Evolutionary conservation across 1,140 invertebrate genomes (phyloP).

Genomic region (Dysdera silvatica): DNA sequence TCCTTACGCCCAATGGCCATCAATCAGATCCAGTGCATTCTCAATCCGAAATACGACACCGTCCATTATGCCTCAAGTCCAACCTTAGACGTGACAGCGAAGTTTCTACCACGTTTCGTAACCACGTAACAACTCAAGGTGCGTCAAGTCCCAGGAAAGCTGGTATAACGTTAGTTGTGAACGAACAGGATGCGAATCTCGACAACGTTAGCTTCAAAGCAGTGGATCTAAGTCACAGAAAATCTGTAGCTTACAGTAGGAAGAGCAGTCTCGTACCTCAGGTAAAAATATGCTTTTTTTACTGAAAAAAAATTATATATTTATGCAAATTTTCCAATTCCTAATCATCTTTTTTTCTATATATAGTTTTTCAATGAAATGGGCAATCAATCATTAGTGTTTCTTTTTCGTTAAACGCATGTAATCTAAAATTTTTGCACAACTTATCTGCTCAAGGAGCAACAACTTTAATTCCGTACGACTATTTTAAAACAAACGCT

Average conservation of each 20-base stretch:
- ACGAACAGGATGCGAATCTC: constrained; percentile 9
- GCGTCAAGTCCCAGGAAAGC: constrained; percentile 17
- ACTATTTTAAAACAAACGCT: no score
- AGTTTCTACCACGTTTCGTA: constrained; percentile 2
- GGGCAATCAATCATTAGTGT: no score
- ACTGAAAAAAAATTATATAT: no score
- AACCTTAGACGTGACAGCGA: constrained; percentile 14
- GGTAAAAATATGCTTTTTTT: no score
- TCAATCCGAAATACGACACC: neutral
- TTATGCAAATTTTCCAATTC: no score
- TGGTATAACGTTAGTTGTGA: constrained; percentile 14
- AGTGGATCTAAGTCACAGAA: neutral
- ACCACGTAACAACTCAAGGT: neutral
- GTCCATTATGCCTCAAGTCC: constrained; percentile 20
- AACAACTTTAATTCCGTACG: no score
- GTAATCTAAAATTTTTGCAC: no score
- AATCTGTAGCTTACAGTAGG: constrained; percentile 18
- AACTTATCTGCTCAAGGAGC: no score
- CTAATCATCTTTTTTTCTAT: no score
- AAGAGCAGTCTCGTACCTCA: constrained; percentile 28
- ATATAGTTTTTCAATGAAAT: no score
- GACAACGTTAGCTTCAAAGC: no score
- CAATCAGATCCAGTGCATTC: neutral
- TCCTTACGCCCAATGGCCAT: constrained; percentile 2
- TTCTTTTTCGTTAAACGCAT: no score